These are phyloP conservation scores for Brenthis hecate DNA, from an alignment of 2,888 invertebrate genomes.

Conservation along the genomic window DNA sequence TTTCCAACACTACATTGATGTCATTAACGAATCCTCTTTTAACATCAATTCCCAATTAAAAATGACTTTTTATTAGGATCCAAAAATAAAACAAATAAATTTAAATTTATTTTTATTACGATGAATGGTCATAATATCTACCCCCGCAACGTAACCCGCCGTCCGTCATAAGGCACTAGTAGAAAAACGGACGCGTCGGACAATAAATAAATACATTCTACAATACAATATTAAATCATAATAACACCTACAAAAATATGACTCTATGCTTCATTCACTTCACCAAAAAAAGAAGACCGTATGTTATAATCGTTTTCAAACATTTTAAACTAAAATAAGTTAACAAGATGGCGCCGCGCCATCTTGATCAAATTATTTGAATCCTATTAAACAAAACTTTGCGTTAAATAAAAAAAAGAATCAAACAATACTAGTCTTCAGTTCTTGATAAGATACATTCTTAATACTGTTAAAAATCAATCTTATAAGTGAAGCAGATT, in stretches of 20 bases:
- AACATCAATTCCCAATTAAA: too few relatives aligned
- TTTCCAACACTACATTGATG: too few relatives aligned
- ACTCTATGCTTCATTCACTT: conserved; percentile 36
- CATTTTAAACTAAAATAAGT: neutral
- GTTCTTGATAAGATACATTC: conserved; percentile 23
- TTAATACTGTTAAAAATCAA: conserved; percentile 20
- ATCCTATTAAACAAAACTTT: neutral
- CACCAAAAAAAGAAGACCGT: conserved; percentile 29
- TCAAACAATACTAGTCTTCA: conserved; percentile 11
- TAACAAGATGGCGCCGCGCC: neutral
- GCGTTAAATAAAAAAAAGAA: neutral
- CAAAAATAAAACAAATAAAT: conserved; percentile 29
- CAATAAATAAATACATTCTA: conserved; percentile 47
- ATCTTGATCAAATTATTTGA: neutral
- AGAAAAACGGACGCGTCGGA: conserved; percentile 67
- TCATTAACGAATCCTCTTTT: too few relatives aligned
- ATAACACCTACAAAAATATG: conserved; percentile 66
- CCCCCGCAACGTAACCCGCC: conserved; percentile 71
- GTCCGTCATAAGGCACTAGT: conserved; percentile 78
- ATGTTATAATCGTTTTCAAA: conserved; percentile 1
- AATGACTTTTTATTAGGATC: neutral
- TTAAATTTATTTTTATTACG: conserved; percentile 52
- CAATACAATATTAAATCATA: conserved; percentile 40
- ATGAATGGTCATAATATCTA: conserved; percentile 64
- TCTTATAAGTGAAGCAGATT: conserved; percentile 30